Base-by-base conservation (phyloP, 2,888 invertebrate species). In the Platerodrilus igneus region DNA sequence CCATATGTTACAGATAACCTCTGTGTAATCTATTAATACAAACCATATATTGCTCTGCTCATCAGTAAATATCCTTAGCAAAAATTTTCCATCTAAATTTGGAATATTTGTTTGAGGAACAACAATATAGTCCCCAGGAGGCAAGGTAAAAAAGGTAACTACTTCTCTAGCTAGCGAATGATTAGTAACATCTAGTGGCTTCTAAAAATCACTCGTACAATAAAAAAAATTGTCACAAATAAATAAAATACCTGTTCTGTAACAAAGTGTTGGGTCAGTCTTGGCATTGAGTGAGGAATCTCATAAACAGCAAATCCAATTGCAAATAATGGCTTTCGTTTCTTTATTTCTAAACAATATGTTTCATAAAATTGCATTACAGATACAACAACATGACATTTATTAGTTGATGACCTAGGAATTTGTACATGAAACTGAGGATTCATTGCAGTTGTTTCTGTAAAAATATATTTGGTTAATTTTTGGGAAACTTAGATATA, bases 261-360 rank as follows among this genome's bases (percentile, higher is more conserved):
- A 6, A 78, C 76, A 60, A 77, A 79, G 56, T 76, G 75, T 8
- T 76, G 73, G 3, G 77, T 78, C 25, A 79, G 64, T 48, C 80
- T 62, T 15, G 75, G 71, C 70, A 76, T 74, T 15, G 74, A 76
- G 45, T 76, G 72, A 30, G 79, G 79, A 51, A 81, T 74, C 71
- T 80, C 81, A 62, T 82, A 83, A 36, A 83, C 79, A 25, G 81
- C 81, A 63, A 83, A 82, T 14, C 83, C 83, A 49, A 83, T 78
- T 45, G 79, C 78, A 56, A 72, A 76, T 40, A 78, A 69, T 7
- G 71, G 67, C 52, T 70, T 70, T 47, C 69, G 72, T 57, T 70
- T 71, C 53, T 71, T 72, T 4, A 60, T 57, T 53, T 75, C 74
- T 6, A 57, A 52, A 31, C 67, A 64, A 53, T 67, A 67, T 3